Conservation (phyloP, 2,113 vertebrate genomes). For the Australoheros scitulus region DNA sequence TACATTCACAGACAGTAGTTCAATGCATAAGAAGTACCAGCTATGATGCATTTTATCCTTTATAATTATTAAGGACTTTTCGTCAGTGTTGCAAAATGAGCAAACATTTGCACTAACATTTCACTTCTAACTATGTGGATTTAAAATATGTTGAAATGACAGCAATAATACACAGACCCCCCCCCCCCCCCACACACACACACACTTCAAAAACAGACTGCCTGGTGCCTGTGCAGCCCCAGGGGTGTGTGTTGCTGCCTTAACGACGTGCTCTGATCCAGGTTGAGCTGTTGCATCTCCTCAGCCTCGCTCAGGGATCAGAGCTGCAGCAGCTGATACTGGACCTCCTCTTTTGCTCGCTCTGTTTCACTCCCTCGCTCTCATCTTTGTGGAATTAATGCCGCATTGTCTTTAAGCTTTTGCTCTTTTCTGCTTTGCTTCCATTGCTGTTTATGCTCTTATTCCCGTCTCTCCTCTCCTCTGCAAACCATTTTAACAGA, state of each 20-base stretch:
- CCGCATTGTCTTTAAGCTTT: not conserved
- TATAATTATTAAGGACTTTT: too few species aligned
- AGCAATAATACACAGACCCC: too few species aligned
- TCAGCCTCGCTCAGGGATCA: slow-evolving; percentile 35
- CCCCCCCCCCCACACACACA: not conserved
- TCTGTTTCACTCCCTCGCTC: not conserved
- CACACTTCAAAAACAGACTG: slow-evolving; percentile 68
- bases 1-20: too few species aligned
- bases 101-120: too few species aligned
- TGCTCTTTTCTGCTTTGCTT: not conserved
- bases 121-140: too few species aligned
- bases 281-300: slow-evolving; percentile 45
- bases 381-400: not conserved
- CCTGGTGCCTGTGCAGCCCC: slow-evolving; percentile 78
- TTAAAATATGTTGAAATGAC: too few species aligned
- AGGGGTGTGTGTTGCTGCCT: slow-evolving; percentile 65
- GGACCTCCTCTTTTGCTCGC: not conserved
- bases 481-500: slow-evolving; percentile 33
- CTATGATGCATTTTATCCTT: too few species aligned
- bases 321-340: slow-evolving; percentile 23
- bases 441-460: not conserved
- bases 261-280: slow-evolving; percentile 70
- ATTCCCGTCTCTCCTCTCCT: not conserved
- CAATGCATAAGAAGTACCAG: too few species aligned
- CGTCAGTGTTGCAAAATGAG: too few species aligned